A percentile compares a stretch with the other conserved stretches of the same genome.
Evolutionary conservation across 1,140 invertebrate species (phyloP).

Genomic region (Eueides isabella): DNA sequence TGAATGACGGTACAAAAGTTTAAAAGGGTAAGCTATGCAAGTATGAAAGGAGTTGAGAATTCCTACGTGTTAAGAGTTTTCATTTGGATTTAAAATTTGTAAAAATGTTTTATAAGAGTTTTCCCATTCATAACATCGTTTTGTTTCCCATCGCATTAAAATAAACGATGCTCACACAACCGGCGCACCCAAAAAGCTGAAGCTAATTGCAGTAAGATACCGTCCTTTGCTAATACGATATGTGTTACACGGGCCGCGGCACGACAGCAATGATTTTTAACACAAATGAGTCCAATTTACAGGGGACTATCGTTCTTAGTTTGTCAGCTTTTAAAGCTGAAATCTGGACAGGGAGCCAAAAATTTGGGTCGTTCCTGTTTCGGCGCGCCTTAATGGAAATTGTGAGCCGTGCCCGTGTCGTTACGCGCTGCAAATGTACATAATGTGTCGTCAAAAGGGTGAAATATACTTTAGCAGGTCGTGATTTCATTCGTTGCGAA

Average conservation of each 20-base stretch:
- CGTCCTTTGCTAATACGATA: constrained; percentile 79
- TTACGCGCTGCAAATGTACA: constrained; percentile 79
- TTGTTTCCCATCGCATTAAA: constrained; percentile 40
- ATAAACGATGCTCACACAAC: constrained; percentile 41
- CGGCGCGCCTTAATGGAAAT: constrained; percentile 72
- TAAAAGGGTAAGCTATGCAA: constrained; percentile 26
- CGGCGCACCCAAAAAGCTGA: constrained; percentile 69
- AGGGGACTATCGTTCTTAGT: constrained; percentile 41
- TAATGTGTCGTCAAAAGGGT: constrained; percentile 81
- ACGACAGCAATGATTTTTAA: constrained; percentile 35
- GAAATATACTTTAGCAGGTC: constrained; percentile 76
- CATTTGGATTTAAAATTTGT: constrained; percentile 39
- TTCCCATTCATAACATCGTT: constrained; percentile 40
- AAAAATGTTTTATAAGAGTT: constrained; percentile 43
- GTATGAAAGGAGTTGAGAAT: constrained; percentile 30
- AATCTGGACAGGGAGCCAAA: constrained; percentile 41
- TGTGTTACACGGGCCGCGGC: constrained; percentile 73
- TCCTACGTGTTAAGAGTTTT: constrained; percentile 38
- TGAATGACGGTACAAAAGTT: constrained; percentile 20
- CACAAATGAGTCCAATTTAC: constrained; percentile 44
- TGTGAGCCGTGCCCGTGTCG: constrained; percentile 77
- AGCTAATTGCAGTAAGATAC: constrained; percentile 80
- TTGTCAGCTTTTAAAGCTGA: constrained; percentile 44
- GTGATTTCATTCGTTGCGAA: constrained; percentile 70
- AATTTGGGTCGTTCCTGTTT: constrained; percentile 59